Base-by-base conservation (phyloP, 2,797 vertebrate species). In the Chelmon rostratus region DNA sequence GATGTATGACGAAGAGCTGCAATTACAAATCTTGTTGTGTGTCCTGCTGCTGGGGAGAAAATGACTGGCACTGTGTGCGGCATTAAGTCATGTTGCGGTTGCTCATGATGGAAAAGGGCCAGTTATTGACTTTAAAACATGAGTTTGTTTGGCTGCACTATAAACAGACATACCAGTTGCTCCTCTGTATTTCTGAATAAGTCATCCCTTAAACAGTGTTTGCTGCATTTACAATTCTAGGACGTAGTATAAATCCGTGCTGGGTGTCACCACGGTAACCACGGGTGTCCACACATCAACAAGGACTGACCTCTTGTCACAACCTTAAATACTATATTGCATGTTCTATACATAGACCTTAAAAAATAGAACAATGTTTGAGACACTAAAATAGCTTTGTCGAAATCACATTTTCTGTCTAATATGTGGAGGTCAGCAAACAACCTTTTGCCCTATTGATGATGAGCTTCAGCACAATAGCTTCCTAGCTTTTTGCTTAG, bases 401-500 rank as follows among this genome's bases (percentile, higher is more conserved):
- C 49, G 19, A 80, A 76, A 69, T 73, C 59, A 68, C 12, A 19
- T 68, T 31, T 76, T 56, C 49, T 71, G 15, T 38, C 19, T 57
- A 28, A 57, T 49, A 56, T 77, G 63, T 73, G 28, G 23, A 77
- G 46, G 19, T 87, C 78, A 86, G 50, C 79, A 68, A 19, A 57
- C 33, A 23, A 37, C 15, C 38, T 59, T 63, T 46, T 50, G 44
- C 62, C 46, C 38, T 69, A 28, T 21, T 37, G 28, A 31, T 40
- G n/a, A 38, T 28, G 31, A 56, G 28, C 16, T 53, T 52, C 19
- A 70, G 57, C 54, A 44, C 37, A 68, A 3, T 6, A 11, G n/a
- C 6, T 52, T 38, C 31, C 8, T 6, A 1, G 23, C 38, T 33
- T 89, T 88, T 46, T 62, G 85, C 88, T 83, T 79, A 78, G 87